Conservation (phyloP, 2,797 vertebrate genomes). For the Lerista edwardsae region DNA sequence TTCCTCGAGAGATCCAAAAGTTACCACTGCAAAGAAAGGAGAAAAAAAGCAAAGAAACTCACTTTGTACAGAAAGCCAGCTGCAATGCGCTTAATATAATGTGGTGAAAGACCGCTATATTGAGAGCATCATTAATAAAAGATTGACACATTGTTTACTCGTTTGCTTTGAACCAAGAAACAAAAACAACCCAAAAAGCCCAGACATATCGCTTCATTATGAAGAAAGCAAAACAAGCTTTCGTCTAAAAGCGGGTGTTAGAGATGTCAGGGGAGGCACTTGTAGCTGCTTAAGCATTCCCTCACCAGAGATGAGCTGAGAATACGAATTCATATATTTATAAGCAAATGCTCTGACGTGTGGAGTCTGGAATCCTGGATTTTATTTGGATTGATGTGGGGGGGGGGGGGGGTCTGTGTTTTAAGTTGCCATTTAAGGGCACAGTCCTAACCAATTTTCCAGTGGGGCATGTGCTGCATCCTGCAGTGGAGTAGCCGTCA, state of each 20-base stretch:
- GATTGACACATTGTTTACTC: conserved; percentile 27
- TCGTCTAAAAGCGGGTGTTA: neutral
- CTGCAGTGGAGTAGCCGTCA: too few relatives aligned
- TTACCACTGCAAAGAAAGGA: neutral
- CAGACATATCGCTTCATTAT: neutral
- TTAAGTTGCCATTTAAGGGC: neutral
- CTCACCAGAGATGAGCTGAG: neutral
- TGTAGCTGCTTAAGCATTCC: neutral
- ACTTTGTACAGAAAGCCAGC: neutral
- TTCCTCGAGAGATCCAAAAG: conserved; percentile 5
- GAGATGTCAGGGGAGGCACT: neutral
- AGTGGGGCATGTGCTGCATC: too few relatives aligned
- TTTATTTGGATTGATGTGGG: neutral
- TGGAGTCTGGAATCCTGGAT: neutral
- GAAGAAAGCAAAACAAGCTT: neutral
- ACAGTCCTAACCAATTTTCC: too few relatives aligned
- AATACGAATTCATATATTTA: neutral
- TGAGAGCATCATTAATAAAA: conserved; percentile 34
- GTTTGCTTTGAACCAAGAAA: conserved; percentile 12
- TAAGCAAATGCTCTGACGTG: neutral
- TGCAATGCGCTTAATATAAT: neutral
- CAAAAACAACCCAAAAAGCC: neutral
- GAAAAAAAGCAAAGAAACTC: neutral
- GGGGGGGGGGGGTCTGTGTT: too few relatives aligned
- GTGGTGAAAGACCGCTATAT: neutral